phyloP scores from a whole-genome alignment of 30 jellyfish, hydroid and myxozoan species.

The Catostylus mosaicus region DNA sequence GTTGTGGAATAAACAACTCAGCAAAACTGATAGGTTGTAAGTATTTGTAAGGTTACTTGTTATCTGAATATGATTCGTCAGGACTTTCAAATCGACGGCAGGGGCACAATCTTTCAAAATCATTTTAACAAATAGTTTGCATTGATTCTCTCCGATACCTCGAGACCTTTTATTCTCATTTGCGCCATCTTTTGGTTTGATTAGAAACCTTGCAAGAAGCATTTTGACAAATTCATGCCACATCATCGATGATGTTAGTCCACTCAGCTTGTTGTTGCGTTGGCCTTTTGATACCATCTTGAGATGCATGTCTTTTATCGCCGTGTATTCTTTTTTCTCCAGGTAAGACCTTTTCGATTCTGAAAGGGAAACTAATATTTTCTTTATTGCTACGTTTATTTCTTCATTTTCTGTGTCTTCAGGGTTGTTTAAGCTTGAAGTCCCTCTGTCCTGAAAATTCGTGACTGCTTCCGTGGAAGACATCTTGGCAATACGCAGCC shows the following conservation, averaged over 20 bases:
- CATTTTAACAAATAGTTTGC: conserved; percentile 20
- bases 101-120: conserved; percentile 58
- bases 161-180: conserved; percentile 2
- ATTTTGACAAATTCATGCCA: conserved; percentile 10
- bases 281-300: neutral
- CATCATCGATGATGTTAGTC: neutral
- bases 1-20: conserved; percentile 34
- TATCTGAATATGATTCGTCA: conserved; percentile 22
- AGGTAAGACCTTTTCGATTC: neutral
- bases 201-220: neutral
- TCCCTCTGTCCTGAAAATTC: neutral
- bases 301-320: neutral
- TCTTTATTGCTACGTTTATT: neutral
- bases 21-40: conserved; percentile 18
- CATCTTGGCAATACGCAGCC: neutral
- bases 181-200: neutral
- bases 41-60: conserved; percentile 2
- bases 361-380: neutral
- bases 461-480: neutral
- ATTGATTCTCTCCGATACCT: neutral
- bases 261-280: neutral
- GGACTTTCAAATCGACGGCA: neutral
- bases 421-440: neutral
- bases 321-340: neutral
- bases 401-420: neutral